Conservation (phyloP, 2,888 invertebrate species). For the Apoda limacodes region DNA sequence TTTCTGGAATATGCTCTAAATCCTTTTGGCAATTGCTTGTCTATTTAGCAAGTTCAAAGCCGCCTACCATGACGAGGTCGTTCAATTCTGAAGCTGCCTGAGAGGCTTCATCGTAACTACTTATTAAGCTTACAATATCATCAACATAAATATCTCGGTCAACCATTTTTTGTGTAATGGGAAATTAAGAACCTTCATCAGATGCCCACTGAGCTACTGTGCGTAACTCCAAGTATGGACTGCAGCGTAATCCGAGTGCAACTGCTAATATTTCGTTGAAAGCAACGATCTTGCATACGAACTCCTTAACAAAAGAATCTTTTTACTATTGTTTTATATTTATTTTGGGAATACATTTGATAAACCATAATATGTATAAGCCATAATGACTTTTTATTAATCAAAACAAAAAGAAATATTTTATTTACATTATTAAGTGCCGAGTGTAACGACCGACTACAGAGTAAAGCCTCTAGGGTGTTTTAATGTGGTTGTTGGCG, state of each 20-base stretch:
- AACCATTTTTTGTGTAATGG: slow-evolving; percentile 8
- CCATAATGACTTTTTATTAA: too few species aligned
- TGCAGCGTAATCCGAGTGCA: slow-evolving; percentile 13
- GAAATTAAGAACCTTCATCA: slow-evolving; percentile 6
- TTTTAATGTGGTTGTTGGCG: too few species aligned
- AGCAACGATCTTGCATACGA: slow-evolving; percentile 7
- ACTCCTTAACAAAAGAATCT: too few species aligned
- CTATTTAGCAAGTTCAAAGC: slow-evolving; percentile 15
- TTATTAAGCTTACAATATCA: slow-evolving; percentile 10
- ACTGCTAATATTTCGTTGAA: slow-evolving; percentile 13
- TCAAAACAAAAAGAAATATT: too few species aligned
- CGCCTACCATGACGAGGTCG: slow-evolving; percentile 6
- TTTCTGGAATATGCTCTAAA: slow-evolving; percentile 8
- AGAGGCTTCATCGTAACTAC: slow-evolving; percentile 5
- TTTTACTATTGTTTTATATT: too few species aligned
- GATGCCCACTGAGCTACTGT: slow-evolving; percentile 9
- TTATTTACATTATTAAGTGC: too few species aligned
- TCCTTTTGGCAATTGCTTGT: slow-evolving; percentile 10
- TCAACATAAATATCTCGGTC: slow-evolving; percentile 15
- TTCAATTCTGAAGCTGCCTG: slow-evolving; percentile 6
- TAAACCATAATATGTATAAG: too few species aligned
- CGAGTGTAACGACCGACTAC: too few species aligned
- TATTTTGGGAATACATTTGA: too few species aligned
- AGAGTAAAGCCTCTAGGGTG: too few species aligned
- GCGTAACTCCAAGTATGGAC: slow-evolving; percentile 13